Evolutionary conservation across 2,797 vertebrate genomes (phyloP), one percentile per base, ranked within the genome.

Genomic region (Parambassis ranga): DNA sequence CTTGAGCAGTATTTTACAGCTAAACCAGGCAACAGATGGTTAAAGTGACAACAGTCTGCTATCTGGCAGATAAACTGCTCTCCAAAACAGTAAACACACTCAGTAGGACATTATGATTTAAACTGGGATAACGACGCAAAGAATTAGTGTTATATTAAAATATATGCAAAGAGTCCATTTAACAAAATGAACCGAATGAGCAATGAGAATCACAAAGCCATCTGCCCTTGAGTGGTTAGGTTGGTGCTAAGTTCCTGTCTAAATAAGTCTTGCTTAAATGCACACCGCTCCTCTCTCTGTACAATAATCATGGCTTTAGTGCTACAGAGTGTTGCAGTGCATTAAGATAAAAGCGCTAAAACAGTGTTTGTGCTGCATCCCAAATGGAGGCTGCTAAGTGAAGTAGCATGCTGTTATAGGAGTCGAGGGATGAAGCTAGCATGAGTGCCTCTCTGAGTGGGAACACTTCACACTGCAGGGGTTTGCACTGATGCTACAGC

Each of bases 341-440:
- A 88, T 89, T 90, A 85, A 82, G 87, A 83, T 89, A 86, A 88
- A 91, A 87, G 86, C 60, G 86, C 84, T 87, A 87, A 87, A 88
- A 85, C 84, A 57, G 76, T 82, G 75, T 87, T 85, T 87, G 84
- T 85, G 84, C 83, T 79, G 82, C 78, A 79, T 81, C 81, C 84
- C 83, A 88, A 87, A 87, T 81, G 78, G 87, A 84, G 77, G 84
- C 77, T 65, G 86, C 85, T 83, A 86, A 91, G 88, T 90, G 89
- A 79, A 87, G 83, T 79, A 72, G 83, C 87, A 62, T 75, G 75
- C 81, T 82, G 82, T 85, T 86, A 66, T 20, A 71, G 85, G 83
- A 87, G 86, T 81, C 78, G 73, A 76, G 85, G 84, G 79, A 86
- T 79, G 80, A 85, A 67, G 83, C 85, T 84, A 82, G 80, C 79